Base-by-base conservation (phyloP, 2,113 vertebrate genomes). In the Athene cunicularia region DNA sequence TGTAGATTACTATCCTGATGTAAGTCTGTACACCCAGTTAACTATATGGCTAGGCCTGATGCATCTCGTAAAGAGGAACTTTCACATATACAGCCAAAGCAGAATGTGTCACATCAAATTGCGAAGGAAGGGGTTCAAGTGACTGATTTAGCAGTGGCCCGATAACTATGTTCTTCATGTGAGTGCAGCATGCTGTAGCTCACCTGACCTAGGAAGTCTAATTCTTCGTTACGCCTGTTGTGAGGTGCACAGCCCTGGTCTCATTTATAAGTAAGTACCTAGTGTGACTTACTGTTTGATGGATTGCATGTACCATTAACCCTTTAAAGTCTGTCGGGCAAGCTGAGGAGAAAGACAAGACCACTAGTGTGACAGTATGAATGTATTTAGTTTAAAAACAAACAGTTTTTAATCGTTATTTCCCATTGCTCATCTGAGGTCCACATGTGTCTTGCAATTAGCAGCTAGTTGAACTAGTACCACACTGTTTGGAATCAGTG, bases 1-100 rank as follows among this genome's bases (percentile, higher is more conserved):
- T 1, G 97, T 99, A 32, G 99, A 99, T 91, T 99, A 99, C 95
- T 99, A 99, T 81, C 99, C 99, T 8, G 99, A 99, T 73, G 99
- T 99, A 98, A 98, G 99, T 98, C 52, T 90, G 9, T 21, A 32
- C 18, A 24, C 22, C 37, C 30, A 45, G 68, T 32, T 90, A 62
- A 50, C 43, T 66, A 28, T 41, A 33, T n/a, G 58, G 24, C 59
- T 71, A 7, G 27, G 52, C 39, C 35, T 71, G 15, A 32, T 60
- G 41, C 8, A 14, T 63, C 52, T 86, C 5, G 1, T 33, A 4
- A 50, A 67, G 24, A 43, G 35, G 12, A 90, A 4, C 41, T 70
- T 18, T 30, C 27, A 32, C 23, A 6, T 11, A 9, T 26, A 37
- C 60, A 60, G 53, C 53, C 52, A 17, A 86, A 80, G 63, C 35